Conservation (phyloP, 2,888 invertebrate species). For the Tiliacea citrago region DNA sequence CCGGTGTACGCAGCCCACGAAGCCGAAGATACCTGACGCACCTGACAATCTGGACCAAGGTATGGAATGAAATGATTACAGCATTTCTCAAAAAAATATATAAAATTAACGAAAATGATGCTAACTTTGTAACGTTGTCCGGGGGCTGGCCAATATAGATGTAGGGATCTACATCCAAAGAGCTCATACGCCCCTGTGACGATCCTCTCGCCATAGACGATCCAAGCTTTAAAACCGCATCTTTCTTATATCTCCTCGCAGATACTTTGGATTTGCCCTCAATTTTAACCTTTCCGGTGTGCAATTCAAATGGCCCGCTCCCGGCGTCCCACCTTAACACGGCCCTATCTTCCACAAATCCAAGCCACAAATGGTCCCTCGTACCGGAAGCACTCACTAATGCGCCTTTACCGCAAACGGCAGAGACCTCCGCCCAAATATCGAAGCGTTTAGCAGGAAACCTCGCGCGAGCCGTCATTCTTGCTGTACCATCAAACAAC, state of each 20-base stretch:
- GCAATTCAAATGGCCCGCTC: slow-evolving; percentile 82
- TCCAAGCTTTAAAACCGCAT: slow-evolving; percentile 83
- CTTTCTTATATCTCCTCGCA: slow-evolving; percentile 85
- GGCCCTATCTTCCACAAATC: slow-evolving; percentile 82
- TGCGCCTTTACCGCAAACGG: slow-evolving; percentile 84
- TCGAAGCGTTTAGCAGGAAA: slow-evolving; percentile 86
- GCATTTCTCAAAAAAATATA: neutral
- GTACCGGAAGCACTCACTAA: slow-evolving; percentile 83
- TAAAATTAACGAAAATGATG: slow-evolving; percentile 22
- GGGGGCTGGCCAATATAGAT: slow-evolving; percentile 85
- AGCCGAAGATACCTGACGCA: slow-evolving; percentile 93
- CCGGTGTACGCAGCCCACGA: slow-evolving; percentile 96
- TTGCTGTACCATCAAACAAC: slow-evolving; percentile 84
- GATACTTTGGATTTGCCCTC: slow-evolving; percentile 84
- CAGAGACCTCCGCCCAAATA: slow-evolving; percentile 87
- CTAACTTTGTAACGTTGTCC: slow-evolving; percentile 85
- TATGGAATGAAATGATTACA: neutral
- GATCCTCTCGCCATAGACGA: slow-evolving; percentile 81
- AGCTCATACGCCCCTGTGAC: slow-evolving; percentile 84
- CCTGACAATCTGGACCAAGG: slow-evolving; percentile 92
- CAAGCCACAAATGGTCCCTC: slow-evolving; percentile 88
- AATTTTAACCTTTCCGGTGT: slow-evolving; percentile 81
- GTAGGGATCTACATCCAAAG: slow-evolving; percentile 84
- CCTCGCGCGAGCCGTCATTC: slow-evolving; percentile 81
- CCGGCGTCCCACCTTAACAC: slow-evolving; percentile 86